These are phyloP conservation scores for Melieria omissa DNA, from an alignment of 2,888 invertebrate genomes.

Conservation along the genomic window DNA sequence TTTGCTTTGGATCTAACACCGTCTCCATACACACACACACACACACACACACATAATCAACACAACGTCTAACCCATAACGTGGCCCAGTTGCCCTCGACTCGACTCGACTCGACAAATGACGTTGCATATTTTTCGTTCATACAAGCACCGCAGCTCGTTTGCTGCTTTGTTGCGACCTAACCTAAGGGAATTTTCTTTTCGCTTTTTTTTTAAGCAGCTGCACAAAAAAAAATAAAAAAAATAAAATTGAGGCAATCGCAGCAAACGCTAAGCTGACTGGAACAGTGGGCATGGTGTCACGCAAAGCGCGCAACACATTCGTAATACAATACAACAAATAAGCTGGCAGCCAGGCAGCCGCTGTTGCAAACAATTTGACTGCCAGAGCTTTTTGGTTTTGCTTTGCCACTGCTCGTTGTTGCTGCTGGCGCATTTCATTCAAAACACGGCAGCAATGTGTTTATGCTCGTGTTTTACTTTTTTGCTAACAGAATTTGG, in stretches of 20 bases:
- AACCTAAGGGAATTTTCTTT: constrained; percentile 34
- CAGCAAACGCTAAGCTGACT: too few species aligned
- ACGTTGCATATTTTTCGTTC: constrained; percentile 26
- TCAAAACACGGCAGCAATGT: too few species aligned
- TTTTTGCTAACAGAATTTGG: constrained; percentile 14
- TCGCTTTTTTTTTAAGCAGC: not conserved
- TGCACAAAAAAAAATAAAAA: too few species aligned
- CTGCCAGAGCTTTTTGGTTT: too few species aligned
- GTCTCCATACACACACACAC: not conserved
- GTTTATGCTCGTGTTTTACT: constrained; percentile 20
- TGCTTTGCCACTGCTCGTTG: too few species aligned
- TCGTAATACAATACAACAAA: not conserved
- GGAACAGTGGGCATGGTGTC: too few species aligned
- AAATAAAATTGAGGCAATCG: too few species aligned
- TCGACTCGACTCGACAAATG: constrained; percentile 9
- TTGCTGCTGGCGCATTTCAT: too few species aligned
- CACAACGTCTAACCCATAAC: constrained; percentile 8
- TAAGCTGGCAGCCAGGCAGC: not conserved
- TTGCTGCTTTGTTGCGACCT: constrained; percentile 25
- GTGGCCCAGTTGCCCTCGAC: too few species aligned
- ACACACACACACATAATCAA: not conserved
- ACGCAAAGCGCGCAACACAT: not conserved
- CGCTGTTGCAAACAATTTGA: not conserved
- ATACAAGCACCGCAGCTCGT: too few species aligned
- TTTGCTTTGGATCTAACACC: not conserved